Conservation (phyloP, 1,140 invertebrate species). For the Pseudomyrmex cubaensis region DNA sequence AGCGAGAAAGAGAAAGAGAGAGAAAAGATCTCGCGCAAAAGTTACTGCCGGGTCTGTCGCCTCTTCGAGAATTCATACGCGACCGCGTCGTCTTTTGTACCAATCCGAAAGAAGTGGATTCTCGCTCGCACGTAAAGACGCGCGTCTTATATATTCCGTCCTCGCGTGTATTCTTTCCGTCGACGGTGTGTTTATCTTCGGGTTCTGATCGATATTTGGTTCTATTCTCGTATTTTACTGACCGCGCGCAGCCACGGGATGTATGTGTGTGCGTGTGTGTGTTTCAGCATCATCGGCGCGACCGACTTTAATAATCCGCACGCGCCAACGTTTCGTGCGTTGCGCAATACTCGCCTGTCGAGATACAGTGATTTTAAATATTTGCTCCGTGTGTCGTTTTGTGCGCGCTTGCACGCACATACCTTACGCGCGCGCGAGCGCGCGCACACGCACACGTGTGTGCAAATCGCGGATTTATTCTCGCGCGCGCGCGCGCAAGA, state of each 20-base stretch:
- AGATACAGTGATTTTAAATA: conserved; percentile 64
- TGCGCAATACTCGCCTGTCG: conserved; percentile 49
- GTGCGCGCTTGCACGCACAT: not conserved
- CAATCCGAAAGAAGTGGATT: too few relatives aligned
- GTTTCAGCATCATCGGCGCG: conserved; percentile 8
- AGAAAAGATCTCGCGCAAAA: too few relatives aligned
- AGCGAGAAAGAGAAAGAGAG: too few relatives aligned
- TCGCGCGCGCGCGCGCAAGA: conserved; percentile 33
- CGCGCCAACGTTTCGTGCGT: conserved; percentile 21
- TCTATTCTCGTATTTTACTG: conserved; percentile 7
- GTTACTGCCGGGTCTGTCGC: too few relatives aligned
- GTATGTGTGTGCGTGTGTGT: not conserved
- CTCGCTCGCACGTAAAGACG: too few relatives aligned
- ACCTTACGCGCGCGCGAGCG: not conserved
- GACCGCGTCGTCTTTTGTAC: too few relatives aligned
- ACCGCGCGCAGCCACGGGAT: not conserved
- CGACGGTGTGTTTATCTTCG: not conserved
- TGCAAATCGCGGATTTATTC: not conserved
- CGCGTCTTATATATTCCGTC: too few relatives aligned
- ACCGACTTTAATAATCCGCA: conserved; percentile 31
- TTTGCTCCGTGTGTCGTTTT: conserved; percentile 19
- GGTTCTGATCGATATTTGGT: not conserved
- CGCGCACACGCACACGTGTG: not conserved
- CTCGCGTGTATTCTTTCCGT: too few relatives aligned
- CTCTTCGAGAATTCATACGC: too few relatives aligned